Evolutionary conservation across 2,888 invertebrate species (phyloP), one percentile per base, ranked within the genome.

Genomic region (Elegia similella): DNA sequence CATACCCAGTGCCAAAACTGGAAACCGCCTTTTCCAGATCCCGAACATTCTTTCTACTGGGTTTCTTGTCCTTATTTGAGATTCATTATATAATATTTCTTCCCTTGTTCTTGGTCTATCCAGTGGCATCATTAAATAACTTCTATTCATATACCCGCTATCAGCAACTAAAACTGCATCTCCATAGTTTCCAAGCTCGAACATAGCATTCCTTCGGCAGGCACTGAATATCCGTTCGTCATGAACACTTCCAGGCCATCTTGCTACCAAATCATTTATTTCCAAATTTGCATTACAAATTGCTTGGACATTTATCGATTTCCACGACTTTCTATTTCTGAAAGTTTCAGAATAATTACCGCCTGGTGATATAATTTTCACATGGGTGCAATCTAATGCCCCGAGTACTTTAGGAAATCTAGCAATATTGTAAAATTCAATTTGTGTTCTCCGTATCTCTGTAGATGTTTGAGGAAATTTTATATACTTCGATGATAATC

Each of bases 51-150:
- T 48, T 52, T 61, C 59, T 6, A 59, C 29, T 32, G n/a, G 34
- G 42, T 61, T 61, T 32, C 52, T 56, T 42, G 55, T 64, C 29
- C 59, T 52, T 48, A 64, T 66, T 50, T 64, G 63, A 13, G 61
- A 52, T 46, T 64, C 62, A 60, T 64, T 65, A 15, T 65, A 67
- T 1, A 62, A 50, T 1, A 58, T 17, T 50, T 65, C 60, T 29
- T n/a, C 62, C 38, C 23, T 56, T 15, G 62, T 54, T 32, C 34
- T 38, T 5, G 59, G 60, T 12, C 57, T 61, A 13, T 57, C 48
- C 42, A 64, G 48, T 57, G 62, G 64, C 17, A 58, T 59, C 58
- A 68, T 55, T 16, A 60, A 42, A 52, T 65, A 62, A 10, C 32
- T 16, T 10, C 29, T 62, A 10, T 17, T 48, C 6, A 52, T 57